A percentile compares a stretch with the other conserved stretches of the same genome.
These are phyloP conservation scores for Amblyjoppa fuscipennis DNA, from an alignment of 2,888 invertebrate genomes.

Conservation along the genomic window DNA sequence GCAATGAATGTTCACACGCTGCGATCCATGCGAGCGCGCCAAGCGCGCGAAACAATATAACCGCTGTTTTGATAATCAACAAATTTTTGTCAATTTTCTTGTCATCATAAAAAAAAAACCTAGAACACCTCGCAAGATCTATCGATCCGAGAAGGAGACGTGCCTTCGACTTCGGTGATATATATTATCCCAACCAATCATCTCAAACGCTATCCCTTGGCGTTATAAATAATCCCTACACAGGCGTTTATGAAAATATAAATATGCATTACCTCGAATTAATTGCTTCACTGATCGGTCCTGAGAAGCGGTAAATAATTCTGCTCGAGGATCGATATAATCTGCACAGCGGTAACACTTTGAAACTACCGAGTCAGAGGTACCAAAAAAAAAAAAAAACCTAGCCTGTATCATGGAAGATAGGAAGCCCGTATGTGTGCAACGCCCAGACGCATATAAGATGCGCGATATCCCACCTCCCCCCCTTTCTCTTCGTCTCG, in stretches of 20 bases:
- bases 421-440: constrained; percentile 43
- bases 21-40: too few species aligned
- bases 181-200: constrained; percentile 1
- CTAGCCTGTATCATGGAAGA: constrained; percentile 22
- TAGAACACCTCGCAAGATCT: background rate
- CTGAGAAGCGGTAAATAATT: constrained; percentile 56
- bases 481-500: constrained; percentile 65
- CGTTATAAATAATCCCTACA: constrained; percentile 46
- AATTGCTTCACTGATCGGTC: constrained; percentile 57
- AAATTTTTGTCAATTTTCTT: background rate
- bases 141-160: background rate
- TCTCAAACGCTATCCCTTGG: background rate
- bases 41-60: too few species aligned
- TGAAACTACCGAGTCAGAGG: constrained; percentile 7
- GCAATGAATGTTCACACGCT: too few species aligned
- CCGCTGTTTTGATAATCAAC: too few species aligned
- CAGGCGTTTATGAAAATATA: constrained; percentile 11
- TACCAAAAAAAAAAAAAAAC: constrained; percentile 49
- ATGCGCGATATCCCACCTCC: constrained; percentile 64
- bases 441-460: constrained; percentile 61
- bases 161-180: background rate
- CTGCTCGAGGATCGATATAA: constrained; percentile 60
- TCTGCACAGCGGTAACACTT: constrained; percentile 53
- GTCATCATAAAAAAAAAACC: background rate
- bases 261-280: constrained; percentile 63